phyloP scores from a whole-genome alignment of 2,888 invertebrate species.

The Coleophora deauratella region DNA sequence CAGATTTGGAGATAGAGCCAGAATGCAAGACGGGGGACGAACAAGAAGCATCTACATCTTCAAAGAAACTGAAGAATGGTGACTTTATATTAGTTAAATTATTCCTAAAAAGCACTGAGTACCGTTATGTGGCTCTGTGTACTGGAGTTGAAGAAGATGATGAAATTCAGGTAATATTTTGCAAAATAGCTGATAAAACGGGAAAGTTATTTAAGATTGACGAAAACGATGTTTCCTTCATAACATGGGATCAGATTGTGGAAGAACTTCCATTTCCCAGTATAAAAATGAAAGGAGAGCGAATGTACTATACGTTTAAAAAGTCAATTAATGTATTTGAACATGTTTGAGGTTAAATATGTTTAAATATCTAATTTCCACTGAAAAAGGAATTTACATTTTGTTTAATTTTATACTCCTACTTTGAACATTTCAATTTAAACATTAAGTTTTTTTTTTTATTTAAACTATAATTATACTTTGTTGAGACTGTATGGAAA shows the following conservation, averaged over 20 bases:
- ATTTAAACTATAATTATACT: too few relatives aligned
- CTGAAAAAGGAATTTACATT: too few relatives aligned
- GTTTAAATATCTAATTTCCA: too few relatives aligned
- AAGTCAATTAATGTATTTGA: constrained; percentile 15
- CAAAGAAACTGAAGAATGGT: constrained; percentile 16
- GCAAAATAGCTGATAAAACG: constrained; percentile 14
- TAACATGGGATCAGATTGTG: constrained; percentile 16
- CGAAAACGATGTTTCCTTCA: constrained; percentile 16
- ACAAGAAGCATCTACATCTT: constrained; percentile 16
- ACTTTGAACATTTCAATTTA: too few relatives aligned
- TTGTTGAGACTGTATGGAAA: too few relatives aligned
- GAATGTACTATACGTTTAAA: constrained; percentile 14
- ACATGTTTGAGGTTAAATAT: not conserved
- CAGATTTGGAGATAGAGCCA: constrained; percentile 16
- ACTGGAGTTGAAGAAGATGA: constrained; percentile 16
- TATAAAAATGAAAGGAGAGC: constrained; percentile 13
- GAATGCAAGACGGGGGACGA: constrained; percentile 9
- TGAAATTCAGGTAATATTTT: constrained; percentile 14
- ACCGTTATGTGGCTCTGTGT: constrained; percentile 19
- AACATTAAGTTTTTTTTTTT: too few relatives aligned
- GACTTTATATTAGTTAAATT: constrained; percentile 18
- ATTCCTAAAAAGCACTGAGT: constrained; percentile 15
- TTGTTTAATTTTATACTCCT: too few relatives aligned
- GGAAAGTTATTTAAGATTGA: constrained; percentile 15
- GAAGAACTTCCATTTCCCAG: constrained; percentile 15